Base-by-base conservation (phyloP, 30 jellyfish, hydroid and myxozoan genomes). In the Catostylus mosaicus region DNA sequence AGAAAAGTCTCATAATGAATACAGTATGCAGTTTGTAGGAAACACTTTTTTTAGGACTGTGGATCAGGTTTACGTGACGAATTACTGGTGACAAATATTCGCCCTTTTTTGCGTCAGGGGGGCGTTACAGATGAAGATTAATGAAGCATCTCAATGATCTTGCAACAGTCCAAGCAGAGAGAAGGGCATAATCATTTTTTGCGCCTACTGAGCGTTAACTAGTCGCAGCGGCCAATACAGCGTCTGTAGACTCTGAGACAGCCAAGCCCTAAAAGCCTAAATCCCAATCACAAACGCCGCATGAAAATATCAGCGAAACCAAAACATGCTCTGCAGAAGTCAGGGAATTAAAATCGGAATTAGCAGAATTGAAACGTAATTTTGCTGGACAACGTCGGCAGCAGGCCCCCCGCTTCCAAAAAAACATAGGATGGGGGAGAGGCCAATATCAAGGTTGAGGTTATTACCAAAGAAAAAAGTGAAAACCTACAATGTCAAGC, bases 101-200 rank as follows among this genome's bases (percentile, higher is more conserved):
- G 43, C 77, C 35, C 43, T 20, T n/a, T 68, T 30, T 27, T 56
- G 62, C 47, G 56, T 18, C 72, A 76, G 35, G 73, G n/a, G 16
- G 77, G 88, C 77, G 73, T 66, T 14, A 79, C 90, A 24, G 90
- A 79, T 63, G 82, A 79, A 43, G 82, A 79, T 23, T 27, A 60
- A 37, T 79, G 74, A 46, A 79, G 54, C 46, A 66, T 62, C 57
- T 79, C 34, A 79, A 63, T 43, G 65, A 62, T 36, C 73, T 66
- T 40, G 82, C 73, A 60, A 66, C 82, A 35, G 77, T 43, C 62
- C 73, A 60, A 66, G 82, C 82, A 19, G 90, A 79, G 82, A 52
- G 77, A 57, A 76, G 54, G 57, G 88, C 88, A 56, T 50, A 76
- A 76, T 43, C 82, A 11, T 34, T 33, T 16, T 69, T 62, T 54